Conservation (phyloP, 1,140 invertebrate genomes). For the Ganaspis sp. region DNA sequence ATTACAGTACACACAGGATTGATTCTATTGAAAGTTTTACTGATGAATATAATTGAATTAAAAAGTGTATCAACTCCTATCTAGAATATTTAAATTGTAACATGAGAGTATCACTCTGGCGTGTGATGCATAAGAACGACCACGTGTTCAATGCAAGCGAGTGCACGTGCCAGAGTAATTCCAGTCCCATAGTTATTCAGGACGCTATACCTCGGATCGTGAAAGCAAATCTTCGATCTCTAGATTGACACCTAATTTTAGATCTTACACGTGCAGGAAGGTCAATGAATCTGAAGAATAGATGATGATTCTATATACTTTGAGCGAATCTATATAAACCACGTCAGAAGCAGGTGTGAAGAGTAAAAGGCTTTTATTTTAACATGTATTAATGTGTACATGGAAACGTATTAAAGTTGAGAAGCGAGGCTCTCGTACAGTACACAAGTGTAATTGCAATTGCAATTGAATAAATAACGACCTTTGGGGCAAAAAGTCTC, state of each 20-base stretch:
- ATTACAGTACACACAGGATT: too few species aligned
- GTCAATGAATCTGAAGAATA: neutral
- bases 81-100: constrained; percentile 6
- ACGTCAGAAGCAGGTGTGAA: constrained; percentile 29
- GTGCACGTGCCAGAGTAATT: neutral
- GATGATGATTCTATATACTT: neutral
- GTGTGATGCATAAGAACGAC: neutral
- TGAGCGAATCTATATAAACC: neutral
- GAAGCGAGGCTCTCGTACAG: constrained; percentile 28
- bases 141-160: neutral
- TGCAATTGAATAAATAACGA: constrained; percentile 65
- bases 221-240: neutral
- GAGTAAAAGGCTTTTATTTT: constrained; percentile 8
- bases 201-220: neutral
- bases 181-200: neutral
- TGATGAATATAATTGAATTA: neutral
- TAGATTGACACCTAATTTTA: constrained; percentile 1
- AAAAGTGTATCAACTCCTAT: neutral
- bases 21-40: too few species aligned
- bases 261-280: neutral
- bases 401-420: constrained; percentile 30
- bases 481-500: constrained; percentile 56
- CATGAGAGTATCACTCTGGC: neutral
- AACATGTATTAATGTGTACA: neutral
- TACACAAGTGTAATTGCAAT: neutral